Conservation (phyloP, 2,888 invertebrate species). For the Macrosiphum euphorbiae region DNA sequence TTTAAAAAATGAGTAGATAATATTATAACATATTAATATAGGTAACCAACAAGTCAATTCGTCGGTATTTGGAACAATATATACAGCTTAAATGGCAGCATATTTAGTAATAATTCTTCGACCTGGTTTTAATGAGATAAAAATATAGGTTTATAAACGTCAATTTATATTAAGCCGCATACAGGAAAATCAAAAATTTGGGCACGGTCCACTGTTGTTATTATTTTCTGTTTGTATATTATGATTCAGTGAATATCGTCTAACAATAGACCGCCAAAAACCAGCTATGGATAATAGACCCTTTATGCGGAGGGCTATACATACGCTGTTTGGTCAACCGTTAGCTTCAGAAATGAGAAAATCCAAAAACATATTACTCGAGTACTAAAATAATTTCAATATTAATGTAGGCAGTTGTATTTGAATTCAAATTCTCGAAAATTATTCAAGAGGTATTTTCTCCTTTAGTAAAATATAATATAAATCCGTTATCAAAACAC, state of each 20-base stretch:
- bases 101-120: neutral
- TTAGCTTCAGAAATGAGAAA: neutral
- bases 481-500: neutral
- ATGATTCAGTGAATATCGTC: neutral
- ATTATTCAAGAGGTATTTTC: conserved; percentile 2
- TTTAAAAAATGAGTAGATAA: neutral
- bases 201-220: neutral
- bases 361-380: neutral
- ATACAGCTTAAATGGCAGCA: neutral
- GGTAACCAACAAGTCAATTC: neutral
- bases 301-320: neutral
- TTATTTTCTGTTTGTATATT: neutral
- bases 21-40: neutral
- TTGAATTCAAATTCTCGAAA: neutral
- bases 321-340: neutral
- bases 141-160: neutral
- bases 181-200: neutral
- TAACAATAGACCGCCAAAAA: neutral
- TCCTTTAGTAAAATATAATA: neutral
- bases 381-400: neutral
- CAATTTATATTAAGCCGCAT: neutral
- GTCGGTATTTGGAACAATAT: neutral
- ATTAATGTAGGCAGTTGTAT: neutral
- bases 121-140: neutral
- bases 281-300: neutral